A percentile compares a stretch with the other conserved stretches of the same genome.
Conservation (phyloP, 1,140 invertebrate genomes). For the Batillaria attramentaria region DNA sequence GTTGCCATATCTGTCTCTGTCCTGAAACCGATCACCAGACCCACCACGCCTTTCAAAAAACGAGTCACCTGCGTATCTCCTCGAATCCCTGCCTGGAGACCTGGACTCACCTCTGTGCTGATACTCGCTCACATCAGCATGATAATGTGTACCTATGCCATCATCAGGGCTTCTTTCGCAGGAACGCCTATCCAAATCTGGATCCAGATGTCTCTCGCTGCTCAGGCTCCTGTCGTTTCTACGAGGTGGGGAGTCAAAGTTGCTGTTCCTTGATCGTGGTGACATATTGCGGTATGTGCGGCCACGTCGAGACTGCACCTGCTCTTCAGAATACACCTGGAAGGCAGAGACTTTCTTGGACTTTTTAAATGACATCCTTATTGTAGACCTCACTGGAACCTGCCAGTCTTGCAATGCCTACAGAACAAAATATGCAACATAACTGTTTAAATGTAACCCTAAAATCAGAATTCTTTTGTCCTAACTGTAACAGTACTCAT, state of each 20-base stretch:
- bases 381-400: too few relatives aligned
- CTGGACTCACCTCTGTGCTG: neutral
- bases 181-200: neutral
- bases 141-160: neutral
- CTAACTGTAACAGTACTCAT: too few relatives aligned
- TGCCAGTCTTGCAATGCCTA: too few relatives aligned
- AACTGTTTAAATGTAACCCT: too few relatives aligned
- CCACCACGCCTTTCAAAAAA: neutral
- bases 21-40: neutral
- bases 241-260: neutral
- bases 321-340: constrained; percentile 22
- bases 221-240: constrained; percentile 10
- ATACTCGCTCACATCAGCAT: neutral
- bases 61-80: neutral
- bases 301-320: neutral
- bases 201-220: neutral
- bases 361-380: too few relatives aligned
- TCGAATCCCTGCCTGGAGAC: neutral
- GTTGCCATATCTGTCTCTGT: neutral
- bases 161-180: constrained; percentile 8
- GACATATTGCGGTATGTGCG: constrained; percentile 11
- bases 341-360: too few relatives aligned
- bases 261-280: neutral
- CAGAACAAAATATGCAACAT: too few relatives aligned
- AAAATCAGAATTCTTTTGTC: too few relatives aligned